phyloP scores from a whole-genome alignment of 2,888 invertebrate species.

The Dilophus febrilis region DNA sequence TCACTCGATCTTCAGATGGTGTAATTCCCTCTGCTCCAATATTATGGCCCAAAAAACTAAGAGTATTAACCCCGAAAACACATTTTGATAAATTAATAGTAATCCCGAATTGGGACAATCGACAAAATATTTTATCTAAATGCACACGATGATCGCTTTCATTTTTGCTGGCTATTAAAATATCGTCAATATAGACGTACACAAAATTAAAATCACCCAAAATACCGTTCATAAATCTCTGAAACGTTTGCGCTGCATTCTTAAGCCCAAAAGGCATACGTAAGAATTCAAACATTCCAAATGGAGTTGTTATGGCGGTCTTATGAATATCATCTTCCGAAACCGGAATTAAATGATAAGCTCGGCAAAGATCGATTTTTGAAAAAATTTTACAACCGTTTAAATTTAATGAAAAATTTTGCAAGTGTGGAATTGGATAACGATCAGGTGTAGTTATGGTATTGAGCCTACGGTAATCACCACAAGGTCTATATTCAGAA shows the following conservation, averaged over 20 bases:
- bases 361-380: constrained; percentile 15
- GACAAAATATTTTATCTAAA: neutral
- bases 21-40: neutral
- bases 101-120: neutral
- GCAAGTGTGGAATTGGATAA: constrained; percentile 16
- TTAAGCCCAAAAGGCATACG: constrained; percentile 16
- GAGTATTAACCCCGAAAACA: neutral
- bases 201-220: constrained; percentile 6
- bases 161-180: neutral
- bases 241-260: constrained; percentile 18
- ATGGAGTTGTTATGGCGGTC: constrained; percentile 18
- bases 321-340: constrained; percentile 16
- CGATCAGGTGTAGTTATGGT: constrained; percentile 14
- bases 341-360: constrained; percentile 20
- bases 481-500: constrained; percentile 10
- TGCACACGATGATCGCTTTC: neutral
- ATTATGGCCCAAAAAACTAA: neutral
- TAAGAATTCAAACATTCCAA: constrained; percentile 19
- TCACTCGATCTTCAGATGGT: neutral
- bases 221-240: constrained; percentile 15
- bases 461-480: constrained; percentile 20
- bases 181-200: constrained; percentile 5
- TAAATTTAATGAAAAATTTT: constrained; percentile 13
- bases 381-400: constrained; percentile 12
- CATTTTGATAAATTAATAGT: neutral